These are phyloP conservation scores for Sebastes vulpes DNA, from an alignment of 2,797 vertebrate genomes.

Conservation along the genomic window DNA sequence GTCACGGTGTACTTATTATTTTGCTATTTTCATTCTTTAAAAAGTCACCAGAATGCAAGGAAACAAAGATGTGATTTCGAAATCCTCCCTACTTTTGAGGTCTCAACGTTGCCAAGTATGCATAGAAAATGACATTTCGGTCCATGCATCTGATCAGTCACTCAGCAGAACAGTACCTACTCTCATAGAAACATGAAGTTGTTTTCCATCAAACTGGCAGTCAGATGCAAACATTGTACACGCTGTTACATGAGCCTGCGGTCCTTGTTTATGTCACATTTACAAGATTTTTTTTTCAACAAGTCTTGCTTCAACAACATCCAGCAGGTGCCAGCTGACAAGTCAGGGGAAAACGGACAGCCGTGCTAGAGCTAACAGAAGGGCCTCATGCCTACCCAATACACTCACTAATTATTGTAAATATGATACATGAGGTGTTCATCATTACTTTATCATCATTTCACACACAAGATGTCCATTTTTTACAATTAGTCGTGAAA, in stretches of 20 bases:
- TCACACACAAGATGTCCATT: background rate
- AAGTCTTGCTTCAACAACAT: background rate
- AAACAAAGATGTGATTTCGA: too few species aligned
- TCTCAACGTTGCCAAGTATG: too few species aligned
- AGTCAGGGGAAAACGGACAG: background rate
- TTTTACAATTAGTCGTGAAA: background rate
- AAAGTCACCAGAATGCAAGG: too few species aligned
- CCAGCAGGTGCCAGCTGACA: slow-evolving; percentile 4
- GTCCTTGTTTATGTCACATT: background rate
- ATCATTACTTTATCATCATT: background rate
- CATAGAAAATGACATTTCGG: background rate
- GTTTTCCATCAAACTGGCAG: background rate
- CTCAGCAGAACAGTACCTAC: background rate
- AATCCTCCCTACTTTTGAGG: too few species aligned
- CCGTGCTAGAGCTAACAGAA: background rate
- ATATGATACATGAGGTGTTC: background rate
- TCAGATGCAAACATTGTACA: background rate
- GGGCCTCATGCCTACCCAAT: background rate
- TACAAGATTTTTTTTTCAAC: background rate
- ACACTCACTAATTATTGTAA: background rate
- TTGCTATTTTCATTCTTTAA: too few species aligned
- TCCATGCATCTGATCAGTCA: background rate
- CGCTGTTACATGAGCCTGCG: background rate
- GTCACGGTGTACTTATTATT: too few species aligned
- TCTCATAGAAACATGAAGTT: background rate